A percentile compares a stretch with the other conserved stretches of the same genome.
Conservation (phyloP, 2,113 vertebrate genomes). For the Nothobranchius kuhntae region DNA sequence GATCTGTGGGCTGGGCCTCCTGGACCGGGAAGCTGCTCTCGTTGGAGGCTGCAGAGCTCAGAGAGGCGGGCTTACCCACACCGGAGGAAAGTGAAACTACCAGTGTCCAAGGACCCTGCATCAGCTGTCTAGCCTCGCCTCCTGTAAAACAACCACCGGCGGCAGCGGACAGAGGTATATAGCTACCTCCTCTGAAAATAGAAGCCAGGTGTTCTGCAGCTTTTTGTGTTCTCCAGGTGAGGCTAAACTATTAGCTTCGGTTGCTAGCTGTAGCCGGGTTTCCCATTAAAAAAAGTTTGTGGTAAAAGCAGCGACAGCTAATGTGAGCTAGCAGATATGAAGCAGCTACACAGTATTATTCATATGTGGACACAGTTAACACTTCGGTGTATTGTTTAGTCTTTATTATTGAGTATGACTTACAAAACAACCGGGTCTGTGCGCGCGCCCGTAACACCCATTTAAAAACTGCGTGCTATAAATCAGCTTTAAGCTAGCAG, state of each 20-base stretch:
- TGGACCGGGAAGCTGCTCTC: not conserved
- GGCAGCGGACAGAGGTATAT: not conserved
- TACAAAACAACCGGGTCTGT: not conserved
- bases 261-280: conserved; percentile 4
- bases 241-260: not conserved
- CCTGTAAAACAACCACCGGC: not conserved
- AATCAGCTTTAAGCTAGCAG: conserved; percentile 1
- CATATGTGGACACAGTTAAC: not conserved
- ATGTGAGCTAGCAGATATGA: conserved; percentile 2
- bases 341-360: too few relatives aligned
- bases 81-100: conserved; percentile 52
- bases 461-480: not conserved
- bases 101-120: conserved; percentile 64
- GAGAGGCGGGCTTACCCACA: conserved; percentile 19
- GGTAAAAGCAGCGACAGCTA: not conserved
- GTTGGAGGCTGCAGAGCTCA: conserved; percentile 53
- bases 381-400: not conserved
- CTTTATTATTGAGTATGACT: not conserved
- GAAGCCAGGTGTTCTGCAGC: conserved; percentile 13
- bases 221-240: conserved; percentile 54
- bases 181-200: conserved; percentile 18
- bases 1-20: not conserved
- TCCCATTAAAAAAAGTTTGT: not conserved
- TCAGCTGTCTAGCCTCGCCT: conserved; percentile 51
- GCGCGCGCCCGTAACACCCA: not conserved